Percentiles rank a stretch among this genome's conserved stretches.
phyloP scores from a whole-genome alignment of 2,113 vertebrate genomes.

The Poeciliopsis prolifica region DNA sequence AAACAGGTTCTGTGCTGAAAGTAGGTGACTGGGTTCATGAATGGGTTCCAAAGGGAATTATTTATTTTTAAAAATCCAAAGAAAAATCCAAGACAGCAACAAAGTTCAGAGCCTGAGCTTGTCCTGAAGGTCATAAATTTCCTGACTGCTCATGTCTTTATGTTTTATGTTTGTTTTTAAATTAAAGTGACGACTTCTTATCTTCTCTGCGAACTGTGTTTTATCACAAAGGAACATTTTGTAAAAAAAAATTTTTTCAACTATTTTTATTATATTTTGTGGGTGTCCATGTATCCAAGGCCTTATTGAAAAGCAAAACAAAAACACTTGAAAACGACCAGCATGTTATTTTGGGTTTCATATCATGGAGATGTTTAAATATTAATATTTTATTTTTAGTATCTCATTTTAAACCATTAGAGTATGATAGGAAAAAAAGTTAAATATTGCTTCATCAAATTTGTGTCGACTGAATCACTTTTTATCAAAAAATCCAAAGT shows the following conservation, averaged over 20 bases:
- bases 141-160: conserved; percentile 71
- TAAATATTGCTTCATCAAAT: not conserved
- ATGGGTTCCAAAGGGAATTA: conserved; percentile 31
- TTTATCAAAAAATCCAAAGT: not conserved
- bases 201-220: conserved; percentile 47
- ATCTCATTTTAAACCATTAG: no score
- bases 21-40: conserved; percentile 20
- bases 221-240: conserved; percentile 23
- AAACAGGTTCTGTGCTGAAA: conserved; percentile 26
- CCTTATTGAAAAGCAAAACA: no score
- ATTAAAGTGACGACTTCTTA: conserved; percentile 61
- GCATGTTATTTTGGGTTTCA: no score
- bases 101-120: conserved; percentile 71
- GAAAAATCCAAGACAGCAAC: conserved; percentile 44
- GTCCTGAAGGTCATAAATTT: conserved; percentile 43
- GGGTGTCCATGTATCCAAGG: not conserved
- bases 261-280: not conserved
- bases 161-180: conserved; percentile 64
- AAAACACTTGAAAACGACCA: no score
- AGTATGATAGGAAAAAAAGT: not conserved
- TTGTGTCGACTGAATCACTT: not conserved
- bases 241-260: not conserved
- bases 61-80: conserved; percentile 66
- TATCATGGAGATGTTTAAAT: no score
- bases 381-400: no score